These are phyloP conservation scores for Heteromurus nitidus DNA, from an alignment of 2,888 invertebrate species.

Conservation along the genomic window DNA sequence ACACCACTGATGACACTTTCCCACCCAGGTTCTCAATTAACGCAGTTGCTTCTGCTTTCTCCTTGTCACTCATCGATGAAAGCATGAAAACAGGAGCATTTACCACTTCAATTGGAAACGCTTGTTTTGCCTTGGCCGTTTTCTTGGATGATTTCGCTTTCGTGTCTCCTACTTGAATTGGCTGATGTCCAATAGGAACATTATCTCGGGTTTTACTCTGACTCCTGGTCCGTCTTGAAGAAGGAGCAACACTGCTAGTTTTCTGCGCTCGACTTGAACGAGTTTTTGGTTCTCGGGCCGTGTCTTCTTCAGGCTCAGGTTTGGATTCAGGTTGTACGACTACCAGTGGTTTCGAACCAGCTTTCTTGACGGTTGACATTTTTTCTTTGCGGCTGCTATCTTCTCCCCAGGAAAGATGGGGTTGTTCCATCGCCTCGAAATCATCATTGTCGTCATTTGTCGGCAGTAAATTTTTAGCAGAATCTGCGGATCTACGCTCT, in stretches of 20 bases:
- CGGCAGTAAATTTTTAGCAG: neutral
- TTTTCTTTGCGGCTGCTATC: neutral
- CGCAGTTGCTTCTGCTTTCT: slow-evolving; percentile 70
- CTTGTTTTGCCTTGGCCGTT: neutral
- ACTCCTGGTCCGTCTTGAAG: slow-evolving; percentile 36
- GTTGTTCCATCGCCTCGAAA: slow-evolving; percentile 42
- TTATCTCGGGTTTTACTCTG: slow-evolving; percentile 37
- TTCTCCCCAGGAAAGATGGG: slow-evolving; percentile 37
- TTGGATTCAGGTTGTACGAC: neutral
- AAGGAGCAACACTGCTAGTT: neutral
- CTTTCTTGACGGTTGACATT: slow-evolving; percentile 27
- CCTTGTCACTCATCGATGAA: slow-evolving; percentile 31
- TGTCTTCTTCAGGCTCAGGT: neutral
- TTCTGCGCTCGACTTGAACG: slow-evolving; percentile 32
- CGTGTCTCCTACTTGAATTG: neutral
- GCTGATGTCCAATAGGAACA: slow-evolving; percentile 39
- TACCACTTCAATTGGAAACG: slow-evolving; percentile 15
- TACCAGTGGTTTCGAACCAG: neutral
- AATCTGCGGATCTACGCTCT: slow-evolving; percentile 33
- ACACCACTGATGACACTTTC: slow-evolving; percentile 78
- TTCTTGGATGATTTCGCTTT: slow-evolving; percentile 15
- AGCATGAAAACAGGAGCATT: slow-evolving; percentile 40
- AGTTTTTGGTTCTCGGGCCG: neutral
- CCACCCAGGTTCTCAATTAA: slow-evolving; percentile 82
- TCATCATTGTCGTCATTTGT: slow-evolving; percentile 6